Base-by-base conservation (phyloP, 1,140 invertebrate species). In the Phenacoccus solenopsis region DNA sequence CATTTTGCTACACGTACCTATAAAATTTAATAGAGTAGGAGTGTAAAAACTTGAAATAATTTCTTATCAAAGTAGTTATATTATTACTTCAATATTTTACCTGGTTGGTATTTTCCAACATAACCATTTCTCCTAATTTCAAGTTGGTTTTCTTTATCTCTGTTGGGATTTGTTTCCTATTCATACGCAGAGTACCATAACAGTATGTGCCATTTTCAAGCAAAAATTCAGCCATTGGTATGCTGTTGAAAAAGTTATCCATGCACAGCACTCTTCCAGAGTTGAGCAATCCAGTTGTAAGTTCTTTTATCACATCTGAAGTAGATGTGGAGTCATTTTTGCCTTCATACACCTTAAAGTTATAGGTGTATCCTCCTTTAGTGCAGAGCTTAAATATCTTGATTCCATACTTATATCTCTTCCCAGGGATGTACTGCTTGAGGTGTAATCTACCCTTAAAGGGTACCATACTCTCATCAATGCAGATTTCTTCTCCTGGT, bases 371-470 rank as follows among this genome's bases (percentile, higher is more conserved):
- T 27, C 74, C 75, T 16, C 73, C 67, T 22, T 67, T 56, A 69
- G 69, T 73, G 70, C 75, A 76, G n/a, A 79, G 64, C 74, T 79
- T 78, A 71, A 76, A 77, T 21, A 78, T 68, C 73, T 78, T 79
- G 59, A 78, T 75, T 56, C 73, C 75, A 71, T 77, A 77, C 73
- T 73, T 73, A 73, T 75, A 74, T 70, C 30, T 67, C 73, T 79
- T 78, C 68, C 75, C 71, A 64, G 75, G 74, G 69, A 75, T 75
- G 68, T 77, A 77, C 49, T 78, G 76, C 38, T 70, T 30, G 57
- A 78, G 77, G 21, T 68, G 24, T 21, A 78, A 71, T 69, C 75
- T 69, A n/a, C 77, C 77, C 64, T 72, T 70, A 68, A 77, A 79
- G 25, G 77, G 76, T 35, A 79, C 69, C 72, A 78, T 72, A 12